A percentile compares a stretch with the other conserved stretches of the same genome.
Evolutionary conservation across 2,797 vertebrate species (phyloP).

Genomic region (Lithobates sylvaticus): DNA sequence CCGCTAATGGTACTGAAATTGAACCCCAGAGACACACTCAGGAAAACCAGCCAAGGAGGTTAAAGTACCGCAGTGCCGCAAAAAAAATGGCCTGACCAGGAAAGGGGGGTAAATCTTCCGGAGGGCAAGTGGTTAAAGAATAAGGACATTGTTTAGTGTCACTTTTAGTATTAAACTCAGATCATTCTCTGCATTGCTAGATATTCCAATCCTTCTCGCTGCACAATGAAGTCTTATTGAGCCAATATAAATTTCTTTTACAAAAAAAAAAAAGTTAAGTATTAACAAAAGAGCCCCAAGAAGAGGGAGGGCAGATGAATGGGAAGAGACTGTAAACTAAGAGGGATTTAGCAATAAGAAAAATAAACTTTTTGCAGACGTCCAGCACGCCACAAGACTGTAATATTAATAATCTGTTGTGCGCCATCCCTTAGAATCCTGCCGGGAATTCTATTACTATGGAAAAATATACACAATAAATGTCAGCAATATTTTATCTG

Average conservation of each 20-base stretch:
- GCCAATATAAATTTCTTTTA: neutral
- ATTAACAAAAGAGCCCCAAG: neutral
- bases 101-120: too few species aligned
- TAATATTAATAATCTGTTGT: neutral
- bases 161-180: too few species aligned
- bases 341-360: neutral
- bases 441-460: neutral
- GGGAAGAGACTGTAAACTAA: neutral
- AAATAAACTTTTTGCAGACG: neutral
- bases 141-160: too few species aligned
- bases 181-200: neutral
- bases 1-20: too few species aligned
- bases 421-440: neutral
- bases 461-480: slow-evolving; percentile 8
- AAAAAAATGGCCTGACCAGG: too few species aligned
- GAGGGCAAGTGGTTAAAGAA: too few species aligned
- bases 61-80: too few species aligned
- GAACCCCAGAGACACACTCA: too few species aligned
- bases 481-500: slow-evolving; percentile 11
- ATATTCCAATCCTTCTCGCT: neutral
- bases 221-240: slow-evolving; percentile 1
- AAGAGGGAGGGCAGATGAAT: neutral
- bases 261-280: neutral
- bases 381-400: neutral
- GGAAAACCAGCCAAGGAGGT: too few species aligned